Conservation (phyloP, 2,888 invertebrate species). For the Melikaiella ostensackeni region DNA sequence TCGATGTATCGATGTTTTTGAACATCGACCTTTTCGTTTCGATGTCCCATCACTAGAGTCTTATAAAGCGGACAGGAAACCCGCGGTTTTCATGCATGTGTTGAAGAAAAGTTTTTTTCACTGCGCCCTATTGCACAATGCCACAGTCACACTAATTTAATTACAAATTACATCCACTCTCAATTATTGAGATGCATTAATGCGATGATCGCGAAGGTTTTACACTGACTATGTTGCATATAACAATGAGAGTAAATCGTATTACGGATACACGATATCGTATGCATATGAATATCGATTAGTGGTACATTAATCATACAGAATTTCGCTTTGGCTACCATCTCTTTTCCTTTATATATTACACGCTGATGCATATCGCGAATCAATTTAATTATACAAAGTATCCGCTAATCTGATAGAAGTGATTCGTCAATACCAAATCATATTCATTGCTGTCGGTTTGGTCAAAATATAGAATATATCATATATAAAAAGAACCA, state of each 20-base stretch:
- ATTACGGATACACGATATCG: conserved; percentile 29
- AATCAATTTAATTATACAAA: conserved; percentile 35
- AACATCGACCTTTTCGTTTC: too few relatives aligned
- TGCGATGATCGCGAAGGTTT: conserved; percentile 27
- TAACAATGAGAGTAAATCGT: conserved; percentile 30
- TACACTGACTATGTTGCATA: conserved; percentile 32
- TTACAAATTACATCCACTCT: not conserved
- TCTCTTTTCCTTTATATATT: conserved; percentile 26
- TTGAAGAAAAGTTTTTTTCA: too few relatives aligned
- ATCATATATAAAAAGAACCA: conserved; percentile 38
- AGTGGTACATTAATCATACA: conserved; percentile 36
- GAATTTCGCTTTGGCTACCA: conserved; percentile 32
- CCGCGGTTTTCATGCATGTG: too few relatives aligned
- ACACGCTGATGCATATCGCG: conserved; percentile 13
- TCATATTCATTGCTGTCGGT: conserved; percentile 2
- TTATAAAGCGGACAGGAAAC: too few relatives aligned
- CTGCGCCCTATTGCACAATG: not conserved
- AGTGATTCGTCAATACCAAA: conserved; percentile 7
- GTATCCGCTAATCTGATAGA: conserved; percentile 3
- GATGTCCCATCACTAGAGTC: too few relatives aligned
- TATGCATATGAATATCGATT: conserved; percentile 34
- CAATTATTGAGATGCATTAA: conserved; percentile 19
- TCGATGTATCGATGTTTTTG: too few relatives aligned
- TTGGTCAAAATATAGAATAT: conserved; percentile 40
- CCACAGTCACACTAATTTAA: conserved; percentile 3